Percentiles rank a stretch among this genome's conserved stretches.
phyloP scores from a whole-genome alignment of 2,113 vertebrate genomes.

The Pipra filicauda region DNA sequence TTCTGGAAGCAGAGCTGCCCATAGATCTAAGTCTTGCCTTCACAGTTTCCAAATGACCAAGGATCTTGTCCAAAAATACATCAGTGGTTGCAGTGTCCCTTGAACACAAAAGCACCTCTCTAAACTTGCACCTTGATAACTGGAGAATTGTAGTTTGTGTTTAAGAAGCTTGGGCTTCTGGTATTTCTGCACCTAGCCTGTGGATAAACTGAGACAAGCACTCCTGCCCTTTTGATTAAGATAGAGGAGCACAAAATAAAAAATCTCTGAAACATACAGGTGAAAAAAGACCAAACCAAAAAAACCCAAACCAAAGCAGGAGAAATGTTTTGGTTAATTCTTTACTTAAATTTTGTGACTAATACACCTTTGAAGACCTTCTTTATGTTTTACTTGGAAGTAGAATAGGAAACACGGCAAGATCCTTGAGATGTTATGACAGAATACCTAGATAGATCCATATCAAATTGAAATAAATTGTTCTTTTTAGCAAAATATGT shows the following conservation, averaged over 20 bases:
- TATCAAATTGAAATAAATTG: neutral
- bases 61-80: neutral
- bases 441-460: neutral
- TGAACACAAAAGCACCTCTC: neutral
- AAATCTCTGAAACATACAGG: neutral
- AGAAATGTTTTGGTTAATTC: neutral
- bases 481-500: neutral
- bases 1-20: neutral
- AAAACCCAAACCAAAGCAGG: neutral
- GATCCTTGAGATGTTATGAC: neutral
- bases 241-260: neutral
- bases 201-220: neutral
- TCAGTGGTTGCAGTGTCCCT: neutral
- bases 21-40: neutral
- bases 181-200: neutral
- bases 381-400: neutral
- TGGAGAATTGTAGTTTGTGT: neutral
- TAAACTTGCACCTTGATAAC: neutral
- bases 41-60: neutral
- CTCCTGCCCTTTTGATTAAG: neutral
- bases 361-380: neutral
- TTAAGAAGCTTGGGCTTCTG: neutral
- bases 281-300: neutral
- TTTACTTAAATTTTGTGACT: neutral
- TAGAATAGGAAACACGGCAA: neutral